phyloP scores from a whole-genome alignment of 2,113 vertebrate species.

The Anhinga anhinga region DNA sequence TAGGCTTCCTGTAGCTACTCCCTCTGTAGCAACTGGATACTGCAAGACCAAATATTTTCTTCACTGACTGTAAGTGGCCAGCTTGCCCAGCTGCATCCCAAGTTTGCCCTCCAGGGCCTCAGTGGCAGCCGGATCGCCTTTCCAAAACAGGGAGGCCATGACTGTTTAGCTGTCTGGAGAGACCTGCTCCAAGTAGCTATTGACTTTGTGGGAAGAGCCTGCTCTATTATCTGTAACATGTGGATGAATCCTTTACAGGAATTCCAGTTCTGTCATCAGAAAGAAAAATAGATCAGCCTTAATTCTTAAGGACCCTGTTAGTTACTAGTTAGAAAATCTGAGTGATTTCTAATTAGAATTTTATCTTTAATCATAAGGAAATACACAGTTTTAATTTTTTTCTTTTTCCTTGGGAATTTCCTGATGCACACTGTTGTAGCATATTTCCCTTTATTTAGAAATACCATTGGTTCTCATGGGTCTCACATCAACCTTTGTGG shows the following conservation, averaged over 20 bases:
- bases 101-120: background rate
- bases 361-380: background rate
- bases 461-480: background rate
- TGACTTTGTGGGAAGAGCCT: background rate
- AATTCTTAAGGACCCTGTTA: background rate
- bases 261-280: background rate
- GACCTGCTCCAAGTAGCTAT: background rate
- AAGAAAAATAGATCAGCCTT: background rate
- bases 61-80: background rate
- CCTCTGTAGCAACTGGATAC: background rate
- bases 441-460: background rate
- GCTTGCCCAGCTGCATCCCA: background rate
- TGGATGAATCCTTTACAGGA: background rate
- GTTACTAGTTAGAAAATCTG: background rate
- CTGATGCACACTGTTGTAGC: background rate
- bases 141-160: background rate
- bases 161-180: background rate
- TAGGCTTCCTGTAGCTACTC: background rate
- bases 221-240: background rate
- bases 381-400: background rate
- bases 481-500: background rate
- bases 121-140: accelerated
- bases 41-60: background rate
- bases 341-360: background rate
- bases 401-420: background rate